Evolutionary conservation across 1,140 invertebrate genomes (phyloP).

Genomic region (Drosophila miranda): DNA sequence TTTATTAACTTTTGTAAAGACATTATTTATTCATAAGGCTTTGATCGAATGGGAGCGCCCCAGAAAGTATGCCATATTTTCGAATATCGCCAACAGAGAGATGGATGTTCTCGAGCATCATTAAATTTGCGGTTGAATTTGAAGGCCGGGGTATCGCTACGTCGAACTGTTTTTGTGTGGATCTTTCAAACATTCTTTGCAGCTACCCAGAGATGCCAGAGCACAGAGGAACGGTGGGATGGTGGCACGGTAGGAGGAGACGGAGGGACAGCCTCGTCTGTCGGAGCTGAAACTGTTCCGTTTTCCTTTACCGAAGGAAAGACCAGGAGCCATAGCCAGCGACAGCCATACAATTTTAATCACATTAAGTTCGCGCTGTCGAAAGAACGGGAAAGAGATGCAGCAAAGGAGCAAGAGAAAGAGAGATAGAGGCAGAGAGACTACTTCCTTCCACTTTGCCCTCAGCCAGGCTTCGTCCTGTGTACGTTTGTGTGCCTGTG

Average conservation of each 20-base stretch:
- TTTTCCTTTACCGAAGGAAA: constrained; percentile 28
- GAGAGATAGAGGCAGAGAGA: constrained; percentile 15
- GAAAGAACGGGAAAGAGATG: constrained; percentile 21
- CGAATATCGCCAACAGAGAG: too few species aligned
- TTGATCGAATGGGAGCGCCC: too few species aligned
- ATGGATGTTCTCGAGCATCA: too few species aligned
- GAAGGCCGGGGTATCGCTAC: constrained; percentile 17
- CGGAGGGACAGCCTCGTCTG: too few species aligned
- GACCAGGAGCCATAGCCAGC: constrained; percentile 19
- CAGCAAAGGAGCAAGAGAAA: neutral
- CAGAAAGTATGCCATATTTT: too few species aligned
- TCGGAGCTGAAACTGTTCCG: neutral
- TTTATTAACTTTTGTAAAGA: too few species aligned
- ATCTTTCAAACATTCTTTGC: constrained; percentile 21
- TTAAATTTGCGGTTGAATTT: too few species aligned
- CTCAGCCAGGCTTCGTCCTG: neutral
- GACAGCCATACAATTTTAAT: constrained; percentile 78
- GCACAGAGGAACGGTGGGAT: too few species aligned
- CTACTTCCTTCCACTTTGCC: constrained; percentile 19
- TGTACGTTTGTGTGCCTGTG: constrained; percentile 14
- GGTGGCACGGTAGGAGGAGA: too few species aligned
- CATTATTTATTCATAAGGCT: too few species aligned
- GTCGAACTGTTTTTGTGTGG: constrained; percentile 29
- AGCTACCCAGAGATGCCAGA: too few species aligned
- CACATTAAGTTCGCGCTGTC: constrained; percentile 71